Percentiles rank a stretch among this genome's conserved stretches.
Evolutionary conservation across 2,113 vertebrate genomes (phyloP).

Genomic region (Theropithecus gelada): DNA sequence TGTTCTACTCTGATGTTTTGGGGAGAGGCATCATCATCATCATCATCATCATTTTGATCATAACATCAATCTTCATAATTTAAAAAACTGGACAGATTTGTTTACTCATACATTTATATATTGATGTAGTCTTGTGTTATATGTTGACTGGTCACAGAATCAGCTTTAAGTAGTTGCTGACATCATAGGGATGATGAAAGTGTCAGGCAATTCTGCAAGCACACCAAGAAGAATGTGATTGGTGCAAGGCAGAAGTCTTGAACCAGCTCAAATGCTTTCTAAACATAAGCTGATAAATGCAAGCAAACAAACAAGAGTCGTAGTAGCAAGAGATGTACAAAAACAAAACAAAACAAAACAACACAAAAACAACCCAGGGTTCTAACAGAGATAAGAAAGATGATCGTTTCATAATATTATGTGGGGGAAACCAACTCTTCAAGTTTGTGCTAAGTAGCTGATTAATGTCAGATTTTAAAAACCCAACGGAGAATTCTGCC

Average conservation of each 20-base stretch:
- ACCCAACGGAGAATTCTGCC: neutral
- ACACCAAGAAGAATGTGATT: neutral
- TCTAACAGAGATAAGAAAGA: neutral
- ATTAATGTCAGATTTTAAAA: conserved; percentile 20
- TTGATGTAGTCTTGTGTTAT: neutral
- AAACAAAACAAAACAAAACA: neutral
- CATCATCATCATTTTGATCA: no score
- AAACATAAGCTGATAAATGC: neutral
- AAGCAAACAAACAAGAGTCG: neutral
- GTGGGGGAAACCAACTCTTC: neutral
- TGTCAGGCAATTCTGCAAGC: neutral
- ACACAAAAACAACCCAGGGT: no score
- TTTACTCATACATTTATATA: neutral
- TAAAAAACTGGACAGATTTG: neutral
- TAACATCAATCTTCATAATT: neutral
- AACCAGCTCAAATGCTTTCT: neutral
- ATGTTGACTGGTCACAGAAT: neutral
- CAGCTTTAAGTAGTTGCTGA: neutral
- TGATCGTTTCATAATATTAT: neutral
- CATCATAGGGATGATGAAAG: neutral
- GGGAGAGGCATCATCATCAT: neutral
- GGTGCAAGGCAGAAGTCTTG: neutral
- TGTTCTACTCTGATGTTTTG: neutral
- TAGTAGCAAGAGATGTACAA: neutral
- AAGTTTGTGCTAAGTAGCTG: neutral